Evolutionary conservation across 2,888 invertebrate genomes (phyloP), one percentile per base, ranked within the genome.

Genomic region (Zhuqinia jingwanae): DNA sequence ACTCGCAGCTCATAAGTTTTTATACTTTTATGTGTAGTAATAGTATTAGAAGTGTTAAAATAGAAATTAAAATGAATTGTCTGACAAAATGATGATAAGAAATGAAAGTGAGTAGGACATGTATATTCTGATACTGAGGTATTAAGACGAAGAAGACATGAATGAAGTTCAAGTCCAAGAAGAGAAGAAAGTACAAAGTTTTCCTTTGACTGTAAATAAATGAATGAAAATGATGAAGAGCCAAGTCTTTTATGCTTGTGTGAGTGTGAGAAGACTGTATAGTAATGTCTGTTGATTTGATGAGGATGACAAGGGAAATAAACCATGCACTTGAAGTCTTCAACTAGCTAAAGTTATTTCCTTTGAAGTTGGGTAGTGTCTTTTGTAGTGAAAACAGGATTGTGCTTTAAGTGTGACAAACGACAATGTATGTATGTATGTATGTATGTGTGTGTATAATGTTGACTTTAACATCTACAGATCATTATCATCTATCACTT

Each of bases 181-280:
- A 53, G 1, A 53, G 20, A 53, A 58, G 58, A 25, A 58, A 58
- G 58, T 58, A 25, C 13, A 58, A 58, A 58, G 25, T 58, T 58
- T 58, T 25, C 25, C 58, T 25, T 58, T 58, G 58, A 36, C 3
- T 36, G 53, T n/a, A n/a, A 58, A 25, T 25, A 22, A 58, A 58
- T 58, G 58, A 58, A 58, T 58, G 25, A 22, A 25, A 58, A 58
- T 58, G 58, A 58, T 58, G 58, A 58, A 58, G 58, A n/a, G n/a
- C n/a, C n/a, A n/a, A n/a, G n/a, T n/a, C 58, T 58, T 58, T 58
- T 58, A 25, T 58, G 25, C 25, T 36, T 36, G 36, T 36, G 5
- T 36, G 36, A 8, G 8, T 6, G 36, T 6, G 36, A 36, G 8
- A 36, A 36, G 36, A 36, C 25, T 13, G 58, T 11, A 58, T 22